Percentiles rank a stretch among this genome's conserved stretches.
phyloP scores from a whole-genome alignment of 2,113 vertebrate species.

The Gallinago media region DNA sequence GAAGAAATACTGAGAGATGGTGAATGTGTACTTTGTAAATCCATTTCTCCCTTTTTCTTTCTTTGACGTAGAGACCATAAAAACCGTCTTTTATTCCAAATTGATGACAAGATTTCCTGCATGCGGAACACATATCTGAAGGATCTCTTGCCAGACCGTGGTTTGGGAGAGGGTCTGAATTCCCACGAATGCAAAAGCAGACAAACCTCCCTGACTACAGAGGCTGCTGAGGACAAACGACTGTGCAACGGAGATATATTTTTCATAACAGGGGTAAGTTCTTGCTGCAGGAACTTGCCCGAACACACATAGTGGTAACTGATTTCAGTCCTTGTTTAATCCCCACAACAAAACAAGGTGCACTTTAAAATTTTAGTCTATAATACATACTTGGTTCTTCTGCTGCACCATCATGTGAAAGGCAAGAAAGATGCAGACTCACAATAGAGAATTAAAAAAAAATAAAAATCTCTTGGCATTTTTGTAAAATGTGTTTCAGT shows the following conservation, averaged over 20 bases:
- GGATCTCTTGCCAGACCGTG: constrained; percentile 18
- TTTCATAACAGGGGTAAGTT: constrained; percentile 80
- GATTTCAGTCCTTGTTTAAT: neutral
- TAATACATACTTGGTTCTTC: neutral
- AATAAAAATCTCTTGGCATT: neutral
- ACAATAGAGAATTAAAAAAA: neutral
- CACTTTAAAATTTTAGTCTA: neutral
- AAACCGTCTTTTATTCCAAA: constrained; percentile 67
- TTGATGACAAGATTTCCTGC: constrained; percentile 85
- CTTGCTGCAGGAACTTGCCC: neutral
- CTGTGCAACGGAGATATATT: constrained; percentile 89
- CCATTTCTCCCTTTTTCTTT: neutral
- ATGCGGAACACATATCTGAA: constrained; percentile 78
- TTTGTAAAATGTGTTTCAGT: neutral
- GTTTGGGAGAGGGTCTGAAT: accelerated
- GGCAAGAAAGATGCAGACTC: neutral
- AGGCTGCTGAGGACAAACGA: constrained; percentile 54
- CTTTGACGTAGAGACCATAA: constrained; percentile 66
- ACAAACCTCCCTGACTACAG: neutral
- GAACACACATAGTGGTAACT: neutral
- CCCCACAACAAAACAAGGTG: neutral
- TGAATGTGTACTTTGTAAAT: neutral
- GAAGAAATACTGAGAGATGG: neutral
- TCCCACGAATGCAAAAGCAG: neutral
- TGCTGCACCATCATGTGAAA: neutral